Conservation (phyloP, 1,140 invertebrate species). For the Drosophila truncata region DNA sequence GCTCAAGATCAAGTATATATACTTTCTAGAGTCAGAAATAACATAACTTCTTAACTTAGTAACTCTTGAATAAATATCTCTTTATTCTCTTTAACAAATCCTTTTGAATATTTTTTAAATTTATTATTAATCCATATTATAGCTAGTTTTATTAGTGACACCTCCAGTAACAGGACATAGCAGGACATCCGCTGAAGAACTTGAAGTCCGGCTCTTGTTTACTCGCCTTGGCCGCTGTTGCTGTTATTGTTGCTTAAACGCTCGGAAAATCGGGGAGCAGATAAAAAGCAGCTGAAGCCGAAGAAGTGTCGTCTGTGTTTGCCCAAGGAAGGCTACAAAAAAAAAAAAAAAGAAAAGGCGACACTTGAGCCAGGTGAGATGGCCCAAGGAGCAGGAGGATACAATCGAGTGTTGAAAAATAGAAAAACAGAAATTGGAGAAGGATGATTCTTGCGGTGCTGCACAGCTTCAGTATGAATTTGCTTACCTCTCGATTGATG, state of each 20-base stretch:
- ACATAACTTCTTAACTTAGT: too few species aligned
- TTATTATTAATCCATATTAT: neutral
- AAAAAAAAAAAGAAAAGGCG: slow-evolving; percentile 5
- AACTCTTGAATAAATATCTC: too few species aligned
- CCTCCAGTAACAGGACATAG: neutral
- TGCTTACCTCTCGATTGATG: slow-evolving; percentile 27
- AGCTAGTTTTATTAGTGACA: neutral
- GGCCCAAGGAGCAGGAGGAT: slow-evolving; percentile 6
- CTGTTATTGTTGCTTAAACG: slow-evolving; percentile 71
- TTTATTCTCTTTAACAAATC: neutral
- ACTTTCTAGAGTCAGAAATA: too few species aligned
- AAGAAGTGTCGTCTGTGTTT: slow-evolving; percentile 73
- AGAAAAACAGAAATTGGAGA: neutral
- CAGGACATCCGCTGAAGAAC: slow-evolving; percentile 1
- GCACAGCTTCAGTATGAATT: slow-evolving; percentile 18
- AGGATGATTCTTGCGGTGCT: slow-evolving; percentile 15
- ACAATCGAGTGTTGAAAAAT: slow-evolving; percentile 21
- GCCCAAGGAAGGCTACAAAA: slow-evolving; percentile 28
- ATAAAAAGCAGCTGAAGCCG: slow-evolving; percentile 69
- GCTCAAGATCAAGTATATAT: too few species aligned
- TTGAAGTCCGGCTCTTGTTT: slow-evolving; percentile 58
- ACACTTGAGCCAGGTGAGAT: slow-evolving; percentile 44
- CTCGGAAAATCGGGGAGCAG: slow-evolving; percentile 73
- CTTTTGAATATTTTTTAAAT: neutral
- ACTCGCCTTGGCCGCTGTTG: slow-evolving; percentile 43